A percentile compares a stretch with the other conserved stretches of the same genome.
Evolutionary conservation across 2,797 vertebrate species (phyloP).

Genomic region (Adelosebastes latens): DNA sequence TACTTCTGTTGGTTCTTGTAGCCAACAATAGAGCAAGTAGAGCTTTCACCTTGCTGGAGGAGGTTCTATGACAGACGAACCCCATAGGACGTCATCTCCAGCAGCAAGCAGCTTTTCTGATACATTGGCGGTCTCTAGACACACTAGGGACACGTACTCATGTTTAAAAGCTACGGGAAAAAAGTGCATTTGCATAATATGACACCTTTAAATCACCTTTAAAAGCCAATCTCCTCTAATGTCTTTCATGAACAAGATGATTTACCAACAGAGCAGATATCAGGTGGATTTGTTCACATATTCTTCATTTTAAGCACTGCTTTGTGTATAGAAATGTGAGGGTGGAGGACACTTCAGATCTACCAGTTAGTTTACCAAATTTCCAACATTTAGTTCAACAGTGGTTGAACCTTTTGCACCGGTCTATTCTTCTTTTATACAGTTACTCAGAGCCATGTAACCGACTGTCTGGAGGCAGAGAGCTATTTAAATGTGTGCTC

Average conservation of each 20-base stretch:
- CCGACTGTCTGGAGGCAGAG: not conserved
- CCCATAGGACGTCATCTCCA: not conserved
- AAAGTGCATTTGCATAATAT: not conserved
- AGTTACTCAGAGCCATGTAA: not conserved
- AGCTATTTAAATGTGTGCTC: not conserved
- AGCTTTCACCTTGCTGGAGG: not conserved
- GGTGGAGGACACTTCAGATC: not conserved
- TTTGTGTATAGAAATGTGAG: not conserved
- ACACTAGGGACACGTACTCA: not conserved
- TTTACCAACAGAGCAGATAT: not conserved
- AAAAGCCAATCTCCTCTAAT: not conserved
- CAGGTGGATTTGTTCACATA: not conserved
- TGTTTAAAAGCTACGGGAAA: not conserved
- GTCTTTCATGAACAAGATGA: not conserved
- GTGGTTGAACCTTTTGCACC: not conserved
- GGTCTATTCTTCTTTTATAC: not conserved
- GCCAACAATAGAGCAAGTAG: no score
- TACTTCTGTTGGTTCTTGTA: no score
- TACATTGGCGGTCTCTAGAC: not conserved
- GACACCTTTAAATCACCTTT: not conserved
- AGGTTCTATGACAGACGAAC: not conserved
- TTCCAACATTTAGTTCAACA: not conserved
- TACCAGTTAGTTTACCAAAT: not conserved
- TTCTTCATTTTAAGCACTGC: not conserved
- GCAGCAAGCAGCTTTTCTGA: not conserved